Conservation (phyloP, 64 coral and sea anemone species). For the Actinia equina region DNA sequence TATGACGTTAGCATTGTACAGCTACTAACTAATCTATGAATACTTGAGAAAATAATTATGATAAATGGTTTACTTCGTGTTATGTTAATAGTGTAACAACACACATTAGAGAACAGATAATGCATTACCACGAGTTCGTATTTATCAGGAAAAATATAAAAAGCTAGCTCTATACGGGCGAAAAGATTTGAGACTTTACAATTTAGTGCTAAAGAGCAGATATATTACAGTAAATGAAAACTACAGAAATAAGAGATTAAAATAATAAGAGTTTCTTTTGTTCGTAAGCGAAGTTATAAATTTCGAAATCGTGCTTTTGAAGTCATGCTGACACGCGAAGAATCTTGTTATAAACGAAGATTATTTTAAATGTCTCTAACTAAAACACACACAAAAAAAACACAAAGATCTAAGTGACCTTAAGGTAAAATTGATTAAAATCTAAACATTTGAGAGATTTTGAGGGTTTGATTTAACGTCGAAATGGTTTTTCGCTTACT, state of each 20-base stretch:
- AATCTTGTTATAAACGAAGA: not conserved
- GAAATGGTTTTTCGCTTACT: not conserved
- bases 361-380: not conserved
- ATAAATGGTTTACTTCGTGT: not conserved
- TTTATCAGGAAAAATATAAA: not conserved
- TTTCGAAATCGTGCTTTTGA: not conserved
- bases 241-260: not conserved
- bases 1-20: not conserved
- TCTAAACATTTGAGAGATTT: not conserved
- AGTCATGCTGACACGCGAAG: not conserved
- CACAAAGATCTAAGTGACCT: not conserved
- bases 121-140: not conserved
- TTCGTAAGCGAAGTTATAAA: not conserved
- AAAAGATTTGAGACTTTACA: not conserved
- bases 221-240: not conserved
- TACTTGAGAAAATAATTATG: not conserved
- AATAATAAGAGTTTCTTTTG: not conserved
- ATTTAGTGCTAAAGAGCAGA: not conserved
- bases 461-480: not conserved
- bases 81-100: not conserved
- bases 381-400: not conserved
- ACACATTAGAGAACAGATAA: not conserved
- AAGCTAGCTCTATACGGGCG: not conserved
- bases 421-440: not conserved
- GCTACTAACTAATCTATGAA: not conserved